Evolutionary conservation across 2,113 vertebrate species (phyloP).

Genomic region (Pterocles gutturalis): DNA sequence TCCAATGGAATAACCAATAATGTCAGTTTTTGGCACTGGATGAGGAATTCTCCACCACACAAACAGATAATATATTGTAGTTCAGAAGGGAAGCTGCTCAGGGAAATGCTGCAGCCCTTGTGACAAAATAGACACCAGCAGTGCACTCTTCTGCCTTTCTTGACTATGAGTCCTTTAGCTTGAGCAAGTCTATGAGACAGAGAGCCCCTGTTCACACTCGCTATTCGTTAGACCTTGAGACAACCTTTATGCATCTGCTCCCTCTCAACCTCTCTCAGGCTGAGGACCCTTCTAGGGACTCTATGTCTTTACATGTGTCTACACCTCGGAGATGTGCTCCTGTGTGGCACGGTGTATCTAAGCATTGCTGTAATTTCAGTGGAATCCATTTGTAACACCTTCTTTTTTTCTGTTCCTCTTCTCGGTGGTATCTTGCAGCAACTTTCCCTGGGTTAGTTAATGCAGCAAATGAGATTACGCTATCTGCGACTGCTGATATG

Average conservation of each 20-base stretch:
- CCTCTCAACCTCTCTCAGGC: background rate
- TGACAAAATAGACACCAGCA: background rate
- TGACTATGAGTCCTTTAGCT: background rate
- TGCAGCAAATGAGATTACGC: conserved; percentile 34
- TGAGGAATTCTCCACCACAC: background rate
- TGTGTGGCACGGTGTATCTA: background rate
- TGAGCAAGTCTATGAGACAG: background rate
- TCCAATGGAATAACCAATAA: background rate
- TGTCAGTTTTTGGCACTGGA: background rate
- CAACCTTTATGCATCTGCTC: background rate
- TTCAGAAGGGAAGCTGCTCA: background rate
- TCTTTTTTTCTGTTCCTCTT: background rate
- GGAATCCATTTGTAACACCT: background rate
- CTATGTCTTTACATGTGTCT: background rate
- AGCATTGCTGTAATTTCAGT: background rate
- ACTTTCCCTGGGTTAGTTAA: background rate
- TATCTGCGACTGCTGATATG: background rate
- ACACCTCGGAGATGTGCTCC: background rate
- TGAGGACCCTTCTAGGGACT: background rate
- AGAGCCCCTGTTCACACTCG: background rate
- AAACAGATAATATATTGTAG: background rate
- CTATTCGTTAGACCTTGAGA: background rate
- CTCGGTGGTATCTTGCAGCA: background rate
- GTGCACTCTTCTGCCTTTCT: background rate
- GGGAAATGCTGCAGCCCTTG: background rate